Conservation (phyloP, 2,888 invertebrate genomes). For the Acanthococcus lagerstroemiae region DNA sequence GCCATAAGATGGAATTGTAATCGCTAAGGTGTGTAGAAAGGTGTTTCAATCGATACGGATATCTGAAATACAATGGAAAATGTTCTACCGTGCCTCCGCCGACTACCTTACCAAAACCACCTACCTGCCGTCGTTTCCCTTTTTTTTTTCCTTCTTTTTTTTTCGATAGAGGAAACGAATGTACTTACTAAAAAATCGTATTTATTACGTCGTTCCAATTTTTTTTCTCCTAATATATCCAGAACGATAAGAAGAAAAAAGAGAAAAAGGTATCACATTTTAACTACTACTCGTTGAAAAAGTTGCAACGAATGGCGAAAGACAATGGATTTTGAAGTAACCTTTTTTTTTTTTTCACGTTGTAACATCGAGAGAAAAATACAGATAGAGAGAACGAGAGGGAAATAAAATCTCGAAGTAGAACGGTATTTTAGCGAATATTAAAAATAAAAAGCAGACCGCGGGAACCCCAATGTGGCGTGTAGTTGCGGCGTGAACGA, state of each 20-base stretch:
- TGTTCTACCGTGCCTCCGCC: conserved; percentile 26
- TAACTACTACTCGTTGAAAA: conserved; percentile 4
- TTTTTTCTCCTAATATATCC: not conserved
- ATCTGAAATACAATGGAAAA: conserved; percentile 30
- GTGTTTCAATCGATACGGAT: conserved; percentile 31
- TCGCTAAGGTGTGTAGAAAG: conserved; percentile 31
- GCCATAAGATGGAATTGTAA: conserved; percentile 29
- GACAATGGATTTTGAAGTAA: not conserved
- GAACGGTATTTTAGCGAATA: not conserved
- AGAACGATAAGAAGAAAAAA: not conserved
- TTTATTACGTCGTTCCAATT: conserved; percentile 3
- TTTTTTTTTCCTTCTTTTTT: not conserved
- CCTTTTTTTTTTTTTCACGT: not conserved
- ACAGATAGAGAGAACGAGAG: not conserved
- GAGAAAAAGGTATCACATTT: not conserved
- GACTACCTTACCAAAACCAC: conserved; percentile 21
- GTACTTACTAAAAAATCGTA: conserved; percentile 16
- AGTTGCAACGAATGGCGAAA: not conserved
- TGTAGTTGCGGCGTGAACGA: not conserved
- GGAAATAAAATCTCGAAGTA: not conserved
- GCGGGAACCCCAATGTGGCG: too few relatives aligned
- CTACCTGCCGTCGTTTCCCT: conserved; percentile 12
- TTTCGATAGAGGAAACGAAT: conserved; percentile 12
- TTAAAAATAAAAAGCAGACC: not conserved
- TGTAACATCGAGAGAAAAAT: not conserved